Base-by-base conservation (phyloP, 2,888 invertebrate species). In the Pristionchus exspectatus region DNA sequence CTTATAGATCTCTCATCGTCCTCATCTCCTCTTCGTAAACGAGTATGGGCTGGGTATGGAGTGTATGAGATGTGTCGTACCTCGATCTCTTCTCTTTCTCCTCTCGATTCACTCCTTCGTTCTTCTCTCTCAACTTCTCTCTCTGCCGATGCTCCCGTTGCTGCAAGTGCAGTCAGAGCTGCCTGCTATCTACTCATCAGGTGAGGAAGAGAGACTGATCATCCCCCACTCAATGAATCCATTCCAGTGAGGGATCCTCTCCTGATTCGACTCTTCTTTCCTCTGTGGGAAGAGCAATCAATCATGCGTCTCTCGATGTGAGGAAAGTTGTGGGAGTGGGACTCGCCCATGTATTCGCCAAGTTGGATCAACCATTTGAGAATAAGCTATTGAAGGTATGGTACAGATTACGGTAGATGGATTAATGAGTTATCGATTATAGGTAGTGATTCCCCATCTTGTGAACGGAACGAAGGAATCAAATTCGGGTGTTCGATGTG, bases 391-490 rank as follows among this genome's bases (percentile, higher is more conserved):
- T 93, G 88, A 92, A 93, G 91, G 91, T 92, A 63, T 14, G 27
- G 50, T n/a, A 87, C 38, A 16, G 66, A 38, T 33, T 63, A 54
- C 44, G 30, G 69, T 44, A 72, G 87, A 87, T 50, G 30, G 72
- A 54, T n/a, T 18, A 84, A 30, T 16, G 7, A 33, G 21, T 14
- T 5, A 33, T 86, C 50, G 38, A 63, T 92, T 95, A 38, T 74
- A 93, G 91, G 24, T 97, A 87, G 96, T 98, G 92, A 96, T 98
- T 92, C 98, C 98, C 0, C 97, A 97, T 96, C 96, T 99, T 93
- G 98, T 99, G 88, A 99, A 98, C 96, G 99, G 99, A 91, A 98
- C 98, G 90, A 98, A 98, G 96, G 99, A 99, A 96, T 98, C 98
- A 96, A 98, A 98, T 96, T 97, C 97, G 85, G 97, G 97, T 95